Percentiles rank a stretch among this genome's conserved stretches.
These are phyloP conservation scores for Bombus waltoni DNA, from an alignment of 1,140 invertebrate species.

Conservation along the genomic window DNA sequence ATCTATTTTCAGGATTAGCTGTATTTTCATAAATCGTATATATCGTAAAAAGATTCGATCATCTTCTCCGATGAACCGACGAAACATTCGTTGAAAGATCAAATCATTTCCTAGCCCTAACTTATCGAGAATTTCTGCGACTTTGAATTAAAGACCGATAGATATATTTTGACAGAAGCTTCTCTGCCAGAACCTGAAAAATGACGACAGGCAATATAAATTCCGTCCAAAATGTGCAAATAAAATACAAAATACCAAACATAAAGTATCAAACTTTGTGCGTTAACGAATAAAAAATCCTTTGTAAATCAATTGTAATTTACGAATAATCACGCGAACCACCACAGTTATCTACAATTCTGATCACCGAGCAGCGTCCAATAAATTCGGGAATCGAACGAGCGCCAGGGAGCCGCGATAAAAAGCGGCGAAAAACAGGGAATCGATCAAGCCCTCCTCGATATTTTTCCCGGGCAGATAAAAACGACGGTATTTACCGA, in stretches of 20 bases:
- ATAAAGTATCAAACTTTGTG: neutral
- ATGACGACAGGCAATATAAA: neutral
- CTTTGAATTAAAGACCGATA: too few relatives aligned
- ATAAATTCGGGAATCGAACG: conserved; percentile 12
- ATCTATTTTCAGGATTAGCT: too few relatives aligned
- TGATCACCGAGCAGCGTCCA: neutral
- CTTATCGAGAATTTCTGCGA: too few relatives aligned
- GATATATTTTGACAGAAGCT: too few relatives aligned
- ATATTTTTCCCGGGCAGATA: conserved; percentile 52
- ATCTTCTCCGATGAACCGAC: too few relatives aligned
- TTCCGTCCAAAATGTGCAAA: neutral
- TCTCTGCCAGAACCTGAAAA: too few relatives aligned
- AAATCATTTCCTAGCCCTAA: too few relatives aligned
- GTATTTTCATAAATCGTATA: too few relatives aligned
- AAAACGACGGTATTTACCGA: conserved; percentile 58
- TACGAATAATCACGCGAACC: neutral
- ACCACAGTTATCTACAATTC: neutral
- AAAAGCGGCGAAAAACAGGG: neutral
- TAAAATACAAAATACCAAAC: neutral
- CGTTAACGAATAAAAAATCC: neutral
- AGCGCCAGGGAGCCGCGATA: neutral
- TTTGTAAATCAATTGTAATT: neutral
- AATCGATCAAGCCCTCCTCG: neutral
- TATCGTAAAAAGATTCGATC: too few relatives aligned
- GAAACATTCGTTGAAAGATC: too few relatives aligned